Base-by-base conservation (phyloP, 2,113 vertebrate genomes). In the Suncus etruscus region DNA sequence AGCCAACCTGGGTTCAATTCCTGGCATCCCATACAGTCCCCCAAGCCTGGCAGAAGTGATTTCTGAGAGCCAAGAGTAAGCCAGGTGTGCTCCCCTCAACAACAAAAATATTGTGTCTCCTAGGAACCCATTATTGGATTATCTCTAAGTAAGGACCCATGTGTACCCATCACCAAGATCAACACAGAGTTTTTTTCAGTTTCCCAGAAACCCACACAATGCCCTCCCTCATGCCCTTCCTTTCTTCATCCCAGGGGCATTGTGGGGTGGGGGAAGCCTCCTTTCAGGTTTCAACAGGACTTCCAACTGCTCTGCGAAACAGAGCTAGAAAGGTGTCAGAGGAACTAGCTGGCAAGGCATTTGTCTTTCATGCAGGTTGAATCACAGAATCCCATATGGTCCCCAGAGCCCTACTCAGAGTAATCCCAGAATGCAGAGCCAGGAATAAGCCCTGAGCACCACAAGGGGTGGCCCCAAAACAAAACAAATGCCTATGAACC, bases 211-310 rank as follows among this genome's bases (percentile, higher is more conserved):
- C 3, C 7, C 31, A 22, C 1, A 14, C 6, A 8, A 11, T 8
- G 1, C 12, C 0, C 32, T 15, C 73, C 32, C 39, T 3, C n/a
- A 1, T 0, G 24, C 9, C 12, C 5, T 32, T 29, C 22, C 2
- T 0, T 65, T 29, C 14, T n/a, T 27, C 48, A 75, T 29, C 54
- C 25, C 50, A 39, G 54, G 70, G 32, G 4, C 47, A 3, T 50
- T 27, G n/a, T 48, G 25, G 5, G 68, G 50, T 51, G 65, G 27
- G 25, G 31, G 10, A 47, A 61, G 27, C 12, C 4, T 16, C 31
- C 45, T 65, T 50, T 79, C 6, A 8, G 22, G 20, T 69, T 86
- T 29, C 39, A 14, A 39, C 45, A 73, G n/a, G 14, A 11, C n/a
- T 45, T 16, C 7, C 47, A n/a, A 29, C 27, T 84, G 15, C 47